Base-by-base conservation (phyloP, 1,140 invertebrate genomes). In the Potamilus streckersoni region DNA sequence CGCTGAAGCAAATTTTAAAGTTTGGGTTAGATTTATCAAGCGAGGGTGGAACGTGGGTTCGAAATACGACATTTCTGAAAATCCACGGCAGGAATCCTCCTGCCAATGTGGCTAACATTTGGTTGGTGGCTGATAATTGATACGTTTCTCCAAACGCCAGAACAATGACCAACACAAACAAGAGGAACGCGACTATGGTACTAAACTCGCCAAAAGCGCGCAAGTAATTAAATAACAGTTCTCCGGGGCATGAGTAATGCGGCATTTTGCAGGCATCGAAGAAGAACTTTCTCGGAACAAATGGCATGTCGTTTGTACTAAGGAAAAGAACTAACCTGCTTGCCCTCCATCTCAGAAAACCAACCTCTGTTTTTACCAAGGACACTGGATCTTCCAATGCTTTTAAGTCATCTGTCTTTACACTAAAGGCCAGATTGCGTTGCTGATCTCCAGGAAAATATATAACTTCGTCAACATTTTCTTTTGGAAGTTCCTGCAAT, bases 61-160 rank as follows among this genome's bases (percentile, higher is more conserved):
- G 31, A n/a, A 57, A 72, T 49, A 83, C 79, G n/a, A 85, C 17
- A 66, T 79, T 76, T 2, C 79, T 69, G 59, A 86, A 79, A 17
- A 86, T 59, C 27, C 80, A 82, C 5, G 84, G 84, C 16, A 84
- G 19, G 64, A 84, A 78, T 49, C 83, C 82, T 56, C 83, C 83
- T 16, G 82, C 82, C 6, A 80, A 68, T n/a, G 83, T 82, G 23
- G 82, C 83, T 66, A 84, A 56, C 23, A 83, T 73, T 65, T 84
- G 82, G 69, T 84, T 83, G 68, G 82, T 82, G 2, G 82, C 59
- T 12, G 83, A 84, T 11, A 84, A 71, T 38, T 79, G 68, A 67
- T 83, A 84, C 31, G 76, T 67, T 27, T 83, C 79, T 6, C 82
- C 83, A 73, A 84, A 83, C 1, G 83, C 79, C 78, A 83, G 68